Conservation (phyloP, 2,888 invertebrate genomes). For the Ptilodon capucinus region DNA sequence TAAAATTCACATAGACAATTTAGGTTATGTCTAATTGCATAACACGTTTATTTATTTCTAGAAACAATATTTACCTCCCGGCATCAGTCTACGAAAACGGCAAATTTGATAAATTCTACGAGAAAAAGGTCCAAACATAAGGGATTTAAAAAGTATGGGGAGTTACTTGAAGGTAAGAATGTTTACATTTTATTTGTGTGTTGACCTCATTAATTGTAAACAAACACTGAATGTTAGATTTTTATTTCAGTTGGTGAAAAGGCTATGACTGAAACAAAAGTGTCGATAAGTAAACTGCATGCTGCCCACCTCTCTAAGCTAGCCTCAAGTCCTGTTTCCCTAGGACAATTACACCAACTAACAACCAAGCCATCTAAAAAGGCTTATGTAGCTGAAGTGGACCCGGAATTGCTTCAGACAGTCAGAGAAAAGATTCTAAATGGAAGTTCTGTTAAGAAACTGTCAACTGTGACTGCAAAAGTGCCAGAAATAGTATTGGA, state of each 20-base stretch:
- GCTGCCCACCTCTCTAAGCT: constrained; percentile 86
- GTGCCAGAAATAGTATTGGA: constrained; percentile 46
- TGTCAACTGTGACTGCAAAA: constrained; percentile 6
- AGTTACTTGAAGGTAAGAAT: constrained; percentile 85
- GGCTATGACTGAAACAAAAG: constrained; percentile 85
- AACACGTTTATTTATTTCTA: constrained; percentile 58
- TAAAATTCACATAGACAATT: background rate
- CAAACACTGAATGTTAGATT: constrained; percentile 15
- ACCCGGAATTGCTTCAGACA: constrained; percentile 65
- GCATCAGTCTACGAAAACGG: constrained; percentile 73
- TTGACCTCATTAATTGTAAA: constrained; percentile 24
- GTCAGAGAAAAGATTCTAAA: constrained; percentile 71
- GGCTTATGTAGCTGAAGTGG: constrained; percentile 56
- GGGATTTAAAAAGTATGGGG: constrained; percentile 83
- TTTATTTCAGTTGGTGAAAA: constrained; percentile 83
- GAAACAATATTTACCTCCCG: constrained; percentile 56
- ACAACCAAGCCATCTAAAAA: constrained; percentile 57
- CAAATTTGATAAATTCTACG: constrained; percentile 56
- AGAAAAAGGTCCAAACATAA: constrained; percentile 75
- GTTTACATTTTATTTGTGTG: background rate
- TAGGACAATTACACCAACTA: constrained; percentile 83
- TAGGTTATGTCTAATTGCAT: constrained; percentile 54
- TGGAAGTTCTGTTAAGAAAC: constrained; percentile 36
- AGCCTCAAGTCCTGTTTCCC: constrained; percentile 80
- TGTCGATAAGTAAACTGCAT: constrained; percentile 86